These are phyloP conservation scores for Temnothorax nylanderi DNA, from an alignment of 1,140 invertebrate species.

Conservation along the genomic window DNA sequence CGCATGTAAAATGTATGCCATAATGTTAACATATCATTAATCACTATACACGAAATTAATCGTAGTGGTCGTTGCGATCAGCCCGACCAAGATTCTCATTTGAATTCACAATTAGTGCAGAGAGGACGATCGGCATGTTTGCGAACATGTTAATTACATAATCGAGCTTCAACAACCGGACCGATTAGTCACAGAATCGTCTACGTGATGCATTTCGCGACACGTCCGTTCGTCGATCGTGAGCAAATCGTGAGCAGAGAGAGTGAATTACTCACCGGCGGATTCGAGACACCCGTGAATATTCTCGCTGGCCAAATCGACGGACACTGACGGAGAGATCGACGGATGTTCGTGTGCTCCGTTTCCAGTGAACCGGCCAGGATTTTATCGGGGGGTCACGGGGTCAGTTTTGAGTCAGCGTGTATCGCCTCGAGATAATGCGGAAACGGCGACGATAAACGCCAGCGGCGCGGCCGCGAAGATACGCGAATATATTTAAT, in stretches of 20 bases:
- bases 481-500: background rate
- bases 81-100: background rate
- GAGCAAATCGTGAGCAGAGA: too few species aligned
- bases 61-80: background rate
- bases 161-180: background rate
- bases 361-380: background rate
- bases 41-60: background rate
- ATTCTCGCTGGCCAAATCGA: background rate
- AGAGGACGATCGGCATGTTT: background rate
- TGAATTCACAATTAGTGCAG: background rate
- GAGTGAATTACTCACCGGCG: slow-evolving; percentile 16
- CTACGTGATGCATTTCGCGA: background rate
- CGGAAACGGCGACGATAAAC: slow-evolving; percentile 33
- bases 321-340: background rate
- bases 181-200: slow-evolving; percentile 23
- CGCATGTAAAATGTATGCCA: background rate
- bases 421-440: slow-evolving; percentile 62
- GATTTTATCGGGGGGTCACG: slow-evolving; percentile 56
- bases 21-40: slow-evolving; percentile 22
- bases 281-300: background rate
- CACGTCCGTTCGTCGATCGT: background rate
- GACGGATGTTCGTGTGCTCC: background rate
- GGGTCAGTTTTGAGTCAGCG: slow-evolving; percentile 62
- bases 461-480: background rate
- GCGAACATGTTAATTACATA: slow-evolving; percentile 8